Percentiles rank a stretch among this genome's conserved stretches.
Conservation (phyloP, 2,797 vertebrate species). For the Karalla daura region DNA sequence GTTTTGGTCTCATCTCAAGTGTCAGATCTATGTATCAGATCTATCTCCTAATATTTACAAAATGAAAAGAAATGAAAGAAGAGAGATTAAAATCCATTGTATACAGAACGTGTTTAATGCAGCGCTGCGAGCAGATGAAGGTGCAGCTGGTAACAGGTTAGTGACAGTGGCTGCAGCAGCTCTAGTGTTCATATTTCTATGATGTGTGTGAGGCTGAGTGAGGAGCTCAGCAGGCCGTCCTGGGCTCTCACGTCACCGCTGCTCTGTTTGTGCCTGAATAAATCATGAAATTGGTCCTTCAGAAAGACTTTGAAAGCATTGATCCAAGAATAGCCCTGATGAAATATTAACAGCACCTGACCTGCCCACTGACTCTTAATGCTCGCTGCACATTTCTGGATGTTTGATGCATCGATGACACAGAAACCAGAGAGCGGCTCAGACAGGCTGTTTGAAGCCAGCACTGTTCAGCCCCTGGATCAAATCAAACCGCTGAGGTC, state of each 20-base stretch:
- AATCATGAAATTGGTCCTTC: slow-evolving; percentile 88
- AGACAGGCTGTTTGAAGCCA: background rate
- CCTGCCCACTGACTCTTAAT: slow-evolving; percentile 77
- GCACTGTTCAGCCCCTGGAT: background rate
- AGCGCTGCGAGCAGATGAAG: no score
- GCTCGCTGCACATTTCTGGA: slow-evolving; percentile 79
- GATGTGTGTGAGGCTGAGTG: no score
- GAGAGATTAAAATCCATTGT: no score
- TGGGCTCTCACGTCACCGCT: slow-evolving; percentile 56
- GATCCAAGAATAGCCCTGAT: slow-evolving; percentile 89
- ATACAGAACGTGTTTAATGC: no score
- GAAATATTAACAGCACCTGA: slow-evolving; percentile 87
- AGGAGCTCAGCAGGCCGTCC: no score
- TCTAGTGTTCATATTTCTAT: no score
- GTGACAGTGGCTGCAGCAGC: no score
- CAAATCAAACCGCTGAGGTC: background rate
- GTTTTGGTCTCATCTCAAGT: background rate
- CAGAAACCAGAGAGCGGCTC: background rate
- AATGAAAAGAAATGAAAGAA: no score
- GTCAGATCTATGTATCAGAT: no score
- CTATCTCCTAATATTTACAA: no score
- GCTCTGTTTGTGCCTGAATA: slow-evolving; percentile 81
- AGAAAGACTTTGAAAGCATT: slow-evolving; percentile 85
- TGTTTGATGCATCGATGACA: slow-evolving; percentile 63
- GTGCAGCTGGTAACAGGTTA: no score